Percentiles rank a stretch among this genome's conserved stretches.
These are phyloP conservation scores for Actenoides lindsayi DNA, from an alignment of 2,113 vertebrate genomes.

Conservation along the genomic window DNA sequence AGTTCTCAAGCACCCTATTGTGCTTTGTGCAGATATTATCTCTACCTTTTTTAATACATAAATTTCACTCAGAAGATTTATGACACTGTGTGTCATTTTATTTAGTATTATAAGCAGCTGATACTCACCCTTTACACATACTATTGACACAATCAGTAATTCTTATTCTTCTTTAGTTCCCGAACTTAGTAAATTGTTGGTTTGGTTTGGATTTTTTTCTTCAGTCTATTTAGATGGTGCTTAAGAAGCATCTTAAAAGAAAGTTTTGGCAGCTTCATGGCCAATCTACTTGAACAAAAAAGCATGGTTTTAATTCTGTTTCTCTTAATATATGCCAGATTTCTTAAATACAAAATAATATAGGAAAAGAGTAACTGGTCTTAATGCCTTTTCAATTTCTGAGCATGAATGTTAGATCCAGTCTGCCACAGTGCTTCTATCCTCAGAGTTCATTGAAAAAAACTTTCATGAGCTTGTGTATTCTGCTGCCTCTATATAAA, in stretches of 20 bases:
- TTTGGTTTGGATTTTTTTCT: not conserved
- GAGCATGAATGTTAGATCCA: not conserved
- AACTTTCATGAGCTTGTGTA: not conserved
- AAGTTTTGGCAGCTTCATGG: not conserved
- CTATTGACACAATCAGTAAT: not conserved
- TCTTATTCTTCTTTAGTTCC: not conserved
- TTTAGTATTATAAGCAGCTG: not conserved
- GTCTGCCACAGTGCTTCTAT: not conserved
- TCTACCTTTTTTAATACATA: not conserved
- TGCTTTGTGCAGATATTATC: fast-evolving
- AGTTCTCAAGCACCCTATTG: fast-evolving
- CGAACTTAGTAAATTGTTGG: not conserved
- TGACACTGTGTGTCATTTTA: not conserved
- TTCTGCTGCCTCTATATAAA: not conserved
- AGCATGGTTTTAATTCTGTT: not conserved
- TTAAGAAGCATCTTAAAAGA: not conserved
- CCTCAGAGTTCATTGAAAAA: not conserved
- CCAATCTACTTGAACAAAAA: not conserved
- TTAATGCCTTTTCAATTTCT: not conserved
- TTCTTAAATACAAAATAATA: constrained; percentile 9
- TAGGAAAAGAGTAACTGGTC: not conserved
- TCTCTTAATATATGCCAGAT: not conserved
- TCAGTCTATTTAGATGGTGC: not conserved
- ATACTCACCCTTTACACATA: not conserved
- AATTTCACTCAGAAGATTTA: not conserved